Evolutionary conservation across 1,140 invertebrate genomes (phyloP), one percentile per base, ranked within the genome.

Genomic region (Diorhabda carinulata): DNA sequence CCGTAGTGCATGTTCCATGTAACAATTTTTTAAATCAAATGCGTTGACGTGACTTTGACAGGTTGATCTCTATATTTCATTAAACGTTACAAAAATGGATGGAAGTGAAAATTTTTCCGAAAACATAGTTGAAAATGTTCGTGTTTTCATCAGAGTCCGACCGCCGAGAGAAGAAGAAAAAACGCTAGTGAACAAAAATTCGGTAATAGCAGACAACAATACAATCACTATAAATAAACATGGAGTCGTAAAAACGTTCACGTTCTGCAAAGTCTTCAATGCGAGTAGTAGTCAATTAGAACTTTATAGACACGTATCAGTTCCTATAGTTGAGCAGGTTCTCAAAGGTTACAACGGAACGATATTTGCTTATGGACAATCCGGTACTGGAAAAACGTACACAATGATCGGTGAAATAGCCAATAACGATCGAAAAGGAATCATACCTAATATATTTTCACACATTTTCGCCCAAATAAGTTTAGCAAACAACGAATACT

Each of bases 351-450:
- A 97, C 81, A 98, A 98, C 82, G 95, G 95, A 3, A 98, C 96
- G 0, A 95, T 98, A 41, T 95, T 98, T 82, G 96, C 96, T 1
- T 98, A 98, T 80, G 96, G 96, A 0, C 96, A 97, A 82, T 97
- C 95, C 0, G 96, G 95, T 10, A 97, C 95, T 2, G 96, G 96
- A 2, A 98, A 98, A 83, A 98, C 96, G 0, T 96, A 92, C 78
- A 97, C 96, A 6, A 98, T 98, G 94, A 93, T 95, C 73, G 96
- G 95, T n/a, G 61, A 71, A 3, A 44, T 57, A 40, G 56, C 58
- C 4, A 10, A 66, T 43, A 10, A 7, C 9, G 66, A 76, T 9
- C 57, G 64, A 7, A 87, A 92, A 71, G 95, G 95, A 60, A 95
- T 98, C 63, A 98, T 98, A 70, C 96, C 96, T 0, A 91, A 96